Evolutionary conservation across 1,140 invertebrate species (phyloP).

Genomic region (Subanguina moxae): DNA sequence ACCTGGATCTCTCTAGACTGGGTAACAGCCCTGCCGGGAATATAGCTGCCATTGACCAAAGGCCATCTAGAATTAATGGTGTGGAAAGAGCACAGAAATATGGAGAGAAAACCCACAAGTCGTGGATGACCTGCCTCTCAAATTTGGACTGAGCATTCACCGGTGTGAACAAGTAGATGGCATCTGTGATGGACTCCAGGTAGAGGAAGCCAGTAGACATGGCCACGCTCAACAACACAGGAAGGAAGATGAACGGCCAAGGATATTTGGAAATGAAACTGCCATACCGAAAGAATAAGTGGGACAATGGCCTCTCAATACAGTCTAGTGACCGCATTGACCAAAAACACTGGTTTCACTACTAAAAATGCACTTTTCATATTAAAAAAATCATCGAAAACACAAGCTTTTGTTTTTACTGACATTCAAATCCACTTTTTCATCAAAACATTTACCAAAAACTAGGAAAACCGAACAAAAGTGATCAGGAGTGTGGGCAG

Average conservation of each 20-base stretch:
- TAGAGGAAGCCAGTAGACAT: conserved; percentile 43
- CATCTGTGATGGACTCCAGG: conserved; percentile 52
- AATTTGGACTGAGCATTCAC: conserved; percentile 28
- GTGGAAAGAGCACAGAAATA: no score
- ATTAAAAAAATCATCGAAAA: no score
- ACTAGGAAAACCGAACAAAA: no score
- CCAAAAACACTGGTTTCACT: no score
- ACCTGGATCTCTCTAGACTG: conserved; percentile 57
- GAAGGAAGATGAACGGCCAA: conserved; percentile 51
- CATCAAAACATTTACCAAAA: no score
- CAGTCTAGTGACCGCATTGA: conserved; percentile 49
- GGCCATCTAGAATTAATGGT: no score
- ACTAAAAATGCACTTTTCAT: no score
- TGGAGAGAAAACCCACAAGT: no score
- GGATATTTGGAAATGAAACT: conserved; percentile 46
- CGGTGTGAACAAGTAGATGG: conserved; percentile 50
- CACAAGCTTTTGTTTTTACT: no score
- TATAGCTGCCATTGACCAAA: conserved; percentile 49
- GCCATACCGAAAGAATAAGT: conserved; percentile 53
- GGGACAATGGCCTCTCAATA: conserved; percentile 48
- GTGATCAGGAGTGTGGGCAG: no score
- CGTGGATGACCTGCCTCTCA: conserved; percentile 54
- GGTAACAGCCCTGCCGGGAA: conserved; percentile 56
- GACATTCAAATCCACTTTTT: no score
- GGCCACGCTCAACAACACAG: conserved; percentile 47